Base-by-base conservation (phyloP, 2,888 invertebrate species). In the Daptonema setosum region DNA sequence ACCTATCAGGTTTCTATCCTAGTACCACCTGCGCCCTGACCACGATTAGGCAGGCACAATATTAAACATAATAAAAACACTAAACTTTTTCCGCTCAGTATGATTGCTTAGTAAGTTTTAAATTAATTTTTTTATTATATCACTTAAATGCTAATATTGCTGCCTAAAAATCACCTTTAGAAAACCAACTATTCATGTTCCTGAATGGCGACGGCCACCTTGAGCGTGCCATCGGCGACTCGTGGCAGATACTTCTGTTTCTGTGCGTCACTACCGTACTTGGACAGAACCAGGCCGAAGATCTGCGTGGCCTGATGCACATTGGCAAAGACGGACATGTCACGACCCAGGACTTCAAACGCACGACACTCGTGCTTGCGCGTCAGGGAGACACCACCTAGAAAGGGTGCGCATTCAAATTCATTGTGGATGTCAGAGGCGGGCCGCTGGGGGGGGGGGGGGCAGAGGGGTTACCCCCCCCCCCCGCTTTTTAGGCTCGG, bases 321-420 rank as follows among this genome's bases (percentile, higher is more conserved):
- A 22, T 30, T 45, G 8, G 58, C 22, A 43, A 28, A 57, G 5
- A 57, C 17, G 2, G 57, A 57, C 56, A 52, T 54, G 29, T 58
- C 54, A 5, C 54, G 56, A n/a, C 56, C 50, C 1, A 58, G 28
- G 24, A 47, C 56, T 28, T 58, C 58, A 29, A 24, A 43, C 3
- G 41, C 20, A 20, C 56, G 56, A n/a, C 35, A 28, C 28, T 28
- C 20, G n/a, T 30, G 22, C 52, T 58, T 58, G 43, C 53, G 22
- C 28, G 29, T 29, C 22, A 57, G 30, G 17, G 51, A 56, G 14
- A 56, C 24, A 26, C 58, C 58, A n/a, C 58, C 58, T 58, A 2
- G 26, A 58, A 56, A 8, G 25, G 20, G 17, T 35, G 17, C 8
- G n/a, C n/a, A n/a, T n/a, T n/a, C n/a, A n/a, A n/a, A n/a, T n/a